Base-by-base conservation (phyloP, 2,888 invertebrate species). In the Dicyrtoma fusca region DNA sequence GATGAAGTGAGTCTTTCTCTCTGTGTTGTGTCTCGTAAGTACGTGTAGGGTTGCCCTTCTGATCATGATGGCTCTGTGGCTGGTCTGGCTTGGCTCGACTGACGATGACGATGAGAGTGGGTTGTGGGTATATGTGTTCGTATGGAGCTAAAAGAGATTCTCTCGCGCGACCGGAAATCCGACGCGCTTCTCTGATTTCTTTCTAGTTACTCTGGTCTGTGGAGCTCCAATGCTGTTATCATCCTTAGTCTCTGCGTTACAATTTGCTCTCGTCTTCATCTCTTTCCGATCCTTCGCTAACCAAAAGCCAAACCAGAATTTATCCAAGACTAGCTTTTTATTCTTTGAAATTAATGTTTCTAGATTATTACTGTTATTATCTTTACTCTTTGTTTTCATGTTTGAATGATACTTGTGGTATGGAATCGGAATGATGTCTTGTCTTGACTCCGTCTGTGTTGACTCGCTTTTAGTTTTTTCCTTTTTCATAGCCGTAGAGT, bases 1-100 rank as follows among this genome's bases (percentile, higher is more conserved):
- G 77, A 76, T 77, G 77, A 77, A 77, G 75, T 77, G 75, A 75
- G 77, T 75, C 77, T 73, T 71, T 73, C 74, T 74, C 69, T 71
- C 71, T 66, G 70, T 68, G 66, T 69, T 71, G 49, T 73, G 55
- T 72, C 63, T 55, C 34, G 51, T 72, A 5, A 23, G 34, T 34
- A 34, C n/a, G n/a, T n/a, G n/a, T n/a, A 42, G 61, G 61, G 42
- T 19, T 25, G 61, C 61, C 42, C 61, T 34, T 34, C n/a, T n/a
- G n/a, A n/a, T n/a, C n/a, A 34, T 8, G 34, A 34, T 34, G 3
- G 34, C 34, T 34, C 34, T 34, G 34, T 34, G 34, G 34, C 34
- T 34, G 34, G 34, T 34, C 34, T 8, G 34, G 34, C 34, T 34
- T 8, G 8, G 34, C 34, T 34, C 34, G 34, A 34, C 34, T 34